These are phyloP conservation scores for Coilia nasus DNA, from an alignment of 2,797 vertebrate genomes.

Conservation along the genomic window DNA sequence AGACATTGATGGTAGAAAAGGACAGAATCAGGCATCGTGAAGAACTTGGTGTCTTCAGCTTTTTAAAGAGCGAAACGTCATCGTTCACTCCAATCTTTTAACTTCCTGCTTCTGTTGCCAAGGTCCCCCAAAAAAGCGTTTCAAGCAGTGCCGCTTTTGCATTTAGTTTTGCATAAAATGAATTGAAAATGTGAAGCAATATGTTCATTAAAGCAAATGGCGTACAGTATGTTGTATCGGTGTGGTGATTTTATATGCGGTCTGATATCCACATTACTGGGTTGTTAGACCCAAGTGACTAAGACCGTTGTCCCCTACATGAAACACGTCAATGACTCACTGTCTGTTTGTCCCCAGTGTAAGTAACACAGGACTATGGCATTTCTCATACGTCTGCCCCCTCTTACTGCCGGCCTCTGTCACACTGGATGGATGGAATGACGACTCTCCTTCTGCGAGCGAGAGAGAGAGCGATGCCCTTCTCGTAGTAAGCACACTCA, in stretches of 20 bases:
- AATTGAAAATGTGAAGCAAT: not conserved
- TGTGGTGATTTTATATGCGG: not conserved
- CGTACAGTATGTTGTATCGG: not conserved
- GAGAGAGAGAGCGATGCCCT: constrained; percentile 74
- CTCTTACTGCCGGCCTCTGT: constrained; percentile 46
- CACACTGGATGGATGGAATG: constrained; percentile 63
- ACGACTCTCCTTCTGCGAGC: constrained; percentile 63
- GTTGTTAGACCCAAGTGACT: not conserved
- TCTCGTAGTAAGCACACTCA: constrained; percentile 82
- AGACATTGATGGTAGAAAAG: not conserved
- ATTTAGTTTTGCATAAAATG: not conserved
- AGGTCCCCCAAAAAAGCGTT: not conserved
- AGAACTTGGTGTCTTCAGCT: not conserved
- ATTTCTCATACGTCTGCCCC: constrained; percentile 28
- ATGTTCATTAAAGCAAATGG: not conserved
- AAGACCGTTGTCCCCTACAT: too few relatives aligned
- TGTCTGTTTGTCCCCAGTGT: not conserved
- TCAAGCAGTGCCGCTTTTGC: not conserved
- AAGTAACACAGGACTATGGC: not conserved
- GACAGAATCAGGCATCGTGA: not conserved
- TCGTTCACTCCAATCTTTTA: not conserved
- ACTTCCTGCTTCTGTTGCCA: not conserved
- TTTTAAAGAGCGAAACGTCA: not conserved
- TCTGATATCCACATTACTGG: not conserved
- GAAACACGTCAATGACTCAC: too few relatives aligned